These are phyloP conservation scores for Drosophila takahashii DNA, from an alignment of 1,140 invertebrate genomes.

Conservation along the genomic window DNA sequence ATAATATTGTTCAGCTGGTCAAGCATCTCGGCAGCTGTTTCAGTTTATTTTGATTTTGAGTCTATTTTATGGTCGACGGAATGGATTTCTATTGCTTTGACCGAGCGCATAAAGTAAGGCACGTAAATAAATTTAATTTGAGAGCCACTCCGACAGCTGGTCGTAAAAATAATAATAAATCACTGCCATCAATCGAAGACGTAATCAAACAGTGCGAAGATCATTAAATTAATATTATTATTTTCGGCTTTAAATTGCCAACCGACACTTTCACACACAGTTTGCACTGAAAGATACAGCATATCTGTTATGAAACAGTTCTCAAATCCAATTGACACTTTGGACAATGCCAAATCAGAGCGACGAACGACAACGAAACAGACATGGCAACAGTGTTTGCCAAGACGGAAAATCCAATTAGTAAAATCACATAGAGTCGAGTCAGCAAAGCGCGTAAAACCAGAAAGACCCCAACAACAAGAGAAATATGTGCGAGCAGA, in stretches of 20 bases:
- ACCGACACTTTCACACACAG: conserved; percentile 23
- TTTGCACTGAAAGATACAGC: background rate
- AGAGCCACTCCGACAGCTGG: conserved; percentile 31
- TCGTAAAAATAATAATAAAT: conserved; percentile 54
- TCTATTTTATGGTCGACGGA: conserved; percentile 44
- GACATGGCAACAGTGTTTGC: conserved; percentile 20
- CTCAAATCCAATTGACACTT: conserved; percentile 48
- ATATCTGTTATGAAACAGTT: conserved; percentile 35
- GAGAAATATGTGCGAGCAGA: background rate
- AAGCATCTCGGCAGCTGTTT: conserved; percentile 43
- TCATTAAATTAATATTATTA: conserved; percentile 42
- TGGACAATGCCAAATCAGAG: conserved; percentile 36
- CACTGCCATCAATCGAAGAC: conserved; percentile 41
- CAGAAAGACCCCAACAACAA: conserved; percentile 19
- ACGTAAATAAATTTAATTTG: conserved; percentile 50
- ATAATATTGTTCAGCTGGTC: conserved; percentile 35
- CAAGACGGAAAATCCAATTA: conserved; percentile 57
- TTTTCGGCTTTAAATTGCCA: conserved; percentile 11
- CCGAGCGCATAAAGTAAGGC: conserved; percentile 14
- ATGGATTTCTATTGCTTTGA: conserved; percentile 10
- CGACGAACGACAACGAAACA: conserved; percentile 2
- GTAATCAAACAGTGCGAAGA: conserved; percentile 32
- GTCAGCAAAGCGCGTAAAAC: conserved; percentile 26
- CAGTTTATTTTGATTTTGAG: conserved; percentile 52
- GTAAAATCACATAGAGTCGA: conserved; percentile 43